Evolutionary conservation across 2,888 invertebrate species (phyloP).

Genomic region (Cyaniris semiargus): DNA sequence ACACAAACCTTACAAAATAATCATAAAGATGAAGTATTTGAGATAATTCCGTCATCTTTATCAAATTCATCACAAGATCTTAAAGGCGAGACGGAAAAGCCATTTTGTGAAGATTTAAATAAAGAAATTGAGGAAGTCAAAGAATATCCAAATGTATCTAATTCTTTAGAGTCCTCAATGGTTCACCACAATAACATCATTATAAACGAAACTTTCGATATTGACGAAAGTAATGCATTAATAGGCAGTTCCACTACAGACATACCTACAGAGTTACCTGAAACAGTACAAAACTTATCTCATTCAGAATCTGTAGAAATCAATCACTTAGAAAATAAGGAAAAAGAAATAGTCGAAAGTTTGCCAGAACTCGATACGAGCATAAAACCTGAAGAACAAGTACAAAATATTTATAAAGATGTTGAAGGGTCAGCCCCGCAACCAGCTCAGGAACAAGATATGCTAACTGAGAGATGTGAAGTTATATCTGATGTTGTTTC

Average conservation of each 20-base stretch:
- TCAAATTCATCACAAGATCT: not conserved
- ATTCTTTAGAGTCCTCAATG: not conserved
- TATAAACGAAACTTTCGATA: conserved; percentile 18
- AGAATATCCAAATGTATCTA: not conserved
- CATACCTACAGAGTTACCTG: conserved; percentile 52
- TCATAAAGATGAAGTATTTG: not conserved
- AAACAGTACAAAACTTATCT: conserved; percentile 65
- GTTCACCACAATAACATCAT: not conserved
- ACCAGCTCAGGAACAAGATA: conserved; percentile 38
- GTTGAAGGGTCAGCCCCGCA: conserved; percentile 37
- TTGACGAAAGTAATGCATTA: conserved; percentile 3
- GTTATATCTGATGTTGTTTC: conserved; percentile 41
- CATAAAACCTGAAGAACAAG: conserved; percentile 56
- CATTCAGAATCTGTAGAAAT: conserved; percentile 42
- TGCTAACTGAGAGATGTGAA: conserved; percentile 39
- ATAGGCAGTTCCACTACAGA: conserved; percentile 32
- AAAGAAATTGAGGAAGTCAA: too few relatives aligned
- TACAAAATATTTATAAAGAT: conserved; percentile 52
- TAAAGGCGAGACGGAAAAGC: not conserved
- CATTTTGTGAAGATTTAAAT: not conserved
- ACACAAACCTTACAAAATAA: not conserved
- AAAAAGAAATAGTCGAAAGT: conserved; percentile 32
- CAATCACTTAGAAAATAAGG: conserved; percentile 30
- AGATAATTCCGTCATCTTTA: not conserved
- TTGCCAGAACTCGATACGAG: conserved; percentile 2